Evolutionary conservation across 2,113 vertebrate genomes (phyloP).

Genomic region (Cercopithecus mona): DNA sequence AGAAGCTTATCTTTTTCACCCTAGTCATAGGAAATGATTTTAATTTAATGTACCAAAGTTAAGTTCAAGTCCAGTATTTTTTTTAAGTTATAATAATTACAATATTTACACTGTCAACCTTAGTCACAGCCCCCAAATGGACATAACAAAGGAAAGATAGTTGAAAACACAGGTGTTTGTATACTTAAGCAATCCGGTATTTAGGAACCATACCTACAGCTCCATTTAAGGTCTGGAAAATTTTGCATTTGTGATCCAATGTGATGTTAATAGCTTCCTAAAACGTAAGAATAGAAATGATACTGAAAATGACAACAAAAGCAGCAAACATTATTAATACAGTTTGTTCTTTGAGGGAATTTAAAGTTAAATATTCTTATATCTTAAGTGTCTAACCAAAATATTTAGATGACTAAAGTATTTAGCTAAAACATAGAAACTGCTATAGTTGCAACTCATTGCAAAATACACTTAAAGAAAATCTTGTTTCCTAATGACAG

Average conservation of each 20-base stretch:
- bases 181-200: neutral
- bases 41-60: neutral
- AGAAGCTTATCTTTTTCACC: neutral
- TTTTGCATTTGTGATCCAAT: constrained; percentile 96
- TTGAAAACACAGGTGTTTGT: neutral
- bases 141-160: neutral
- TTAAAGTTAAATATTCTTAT: neutral
- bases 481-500: neutral
- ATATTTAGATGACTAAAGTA: neutral
- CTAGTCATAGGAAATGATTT: neutral
- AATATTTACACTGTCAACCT: neutral
- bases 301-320: constrained; percentile 34
- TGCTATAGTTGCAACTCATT: neutral
- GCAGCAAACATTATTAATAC: neutral
- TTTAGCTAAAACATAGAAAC: neutral
- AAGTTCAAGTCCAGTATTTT: neutral
- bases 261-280: constrained; percentile 94
- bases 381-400: neutral
- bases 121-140: neutral
- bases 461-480: neutral
- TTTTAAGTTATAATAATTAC: neutral
- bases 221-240: constrained; percentile 97
- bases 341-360: neutral
- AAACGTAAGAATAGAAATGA: constrained; percentile 70
- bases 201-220: constrained; percentile 90